phyloP scores from a whole-genome alignment of 2,113 vertebrate genomes.

The Podiceps cristatus region DNA sequence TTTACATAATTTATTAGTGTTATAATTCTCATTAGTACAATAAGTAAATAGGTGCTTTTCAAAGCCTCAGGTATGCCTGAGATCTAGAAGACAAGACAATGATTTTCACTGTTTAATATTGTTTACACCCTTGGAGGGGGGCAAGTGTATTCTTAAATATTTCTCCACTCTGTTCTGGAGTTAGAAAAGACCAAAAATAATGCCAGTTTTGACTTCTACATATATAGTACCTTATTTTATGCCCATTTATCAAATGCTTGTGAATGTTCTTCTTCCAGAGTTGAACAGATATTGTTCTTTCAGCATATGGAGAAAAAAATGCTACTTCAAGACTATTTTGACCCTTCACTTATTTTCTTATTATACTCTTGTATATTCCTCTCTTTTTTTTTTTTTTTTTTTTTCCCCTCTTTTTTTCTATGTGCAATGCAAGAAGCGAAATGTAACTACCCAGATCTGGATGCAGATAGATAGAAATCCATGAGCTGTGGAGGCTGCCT shows the following conservation, averaged over 20 bases:
- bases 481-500: not conserved
- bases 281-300: not conserved
- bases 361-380: not conserved
- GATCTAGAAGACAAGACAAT: not conserved
- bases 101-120: not conserved
- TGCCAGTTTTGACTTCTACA: not conserved
- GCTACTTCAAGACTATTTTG: not conserved
- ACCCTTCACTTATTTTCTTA: not conserved
- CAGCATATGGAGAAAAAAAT: not conserved
- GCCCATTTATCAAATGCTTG: not conserved
- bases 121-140: accelerated
- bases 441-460: not conserved
- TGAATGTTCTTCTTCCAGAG: not conserved
- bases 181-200: not conserved
- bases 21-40: not conserved
- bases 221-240: not conserved
- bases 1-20: not conserved
- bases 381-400: not conserved
- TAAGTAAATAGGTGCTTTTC: not conserved
- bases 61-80: not conserved
- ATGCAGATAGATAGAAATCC: slow-evolving; percentile 21
- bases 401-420: not conserved
- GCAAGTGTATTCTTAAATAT: not conserved
- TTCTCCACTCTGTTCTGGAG: not conserved
- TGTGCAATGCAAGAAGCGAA: not conserved